Percentiles rank a stretch among this genome's conserved stretches.
Conservation (phyloP, 64 coral and sea anemone species). For the Pachyseris speciosa region DNA sequence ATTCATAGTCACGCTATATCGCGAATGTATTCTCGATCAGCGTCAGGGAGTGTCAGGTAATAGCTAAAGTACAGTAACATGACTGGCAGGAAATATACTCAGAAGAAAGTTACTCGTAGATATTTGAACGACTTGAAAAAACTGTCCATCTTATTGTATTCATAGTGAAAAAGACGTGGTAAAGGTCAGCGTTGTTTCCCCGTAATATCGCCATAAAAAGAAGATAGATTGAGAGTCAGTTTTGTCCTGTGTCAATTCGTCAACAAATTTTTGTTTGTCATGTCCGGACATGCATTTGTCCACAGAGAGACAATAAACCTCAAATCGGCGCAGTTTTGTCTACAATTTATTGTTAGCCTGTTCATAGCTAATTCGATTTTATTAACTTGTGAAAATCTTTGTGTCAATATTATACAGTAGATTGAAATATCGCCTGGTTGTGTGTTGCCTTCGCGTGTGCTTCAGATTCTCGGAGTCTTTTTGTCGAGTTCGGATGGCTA, state of each 20-base stretch:
- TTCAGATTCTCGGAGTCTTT: too few species aligned
- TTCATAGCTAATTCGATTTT: slow-evolving; percentile 26
- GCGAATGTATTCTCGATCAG: neutral
- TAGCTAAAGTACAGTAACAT: neutral
- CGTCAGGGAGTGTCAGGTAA: neutral
- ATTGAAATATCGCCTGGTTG: slow-evolving; percentile 18
- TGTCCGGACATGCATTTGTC: neutral
- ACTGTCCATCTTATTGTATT: too few species aligned
- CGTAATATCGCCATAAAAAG: neutral
- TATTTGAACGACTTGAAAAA: too few species aligned
- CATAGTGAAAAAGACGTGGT: too few species aligned
- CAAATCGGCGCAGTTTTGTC: slow-evolving; percentile 23
- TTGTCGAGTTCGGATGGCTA: too few species aligned
- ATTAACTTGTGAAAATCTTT: slow-evolving; percentile 22
- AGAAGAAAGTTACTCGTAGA: neutral
- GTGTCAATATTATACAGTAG: slow-evolving; percentile 30
- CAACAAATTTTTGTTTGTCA: neutral
- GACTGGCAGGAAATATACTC: neutral
- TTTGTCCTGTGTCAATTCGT: neutral
- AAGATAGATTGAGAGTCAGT: neutral
- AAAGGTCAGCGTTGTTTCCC: neutral
- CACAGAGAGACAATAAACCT: neutral
- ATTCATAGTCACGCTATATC: neutral
- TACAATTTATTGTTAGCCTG: slow-evolving; percentile 5
- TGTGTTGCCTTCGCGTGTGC: slow-evolving; percentile 12